These are phyloP conservation scores for Chymomyza fuscimana DNA, from an alignment of 2,888 invertebrate species.

Conservation along the genomic window DNA sequence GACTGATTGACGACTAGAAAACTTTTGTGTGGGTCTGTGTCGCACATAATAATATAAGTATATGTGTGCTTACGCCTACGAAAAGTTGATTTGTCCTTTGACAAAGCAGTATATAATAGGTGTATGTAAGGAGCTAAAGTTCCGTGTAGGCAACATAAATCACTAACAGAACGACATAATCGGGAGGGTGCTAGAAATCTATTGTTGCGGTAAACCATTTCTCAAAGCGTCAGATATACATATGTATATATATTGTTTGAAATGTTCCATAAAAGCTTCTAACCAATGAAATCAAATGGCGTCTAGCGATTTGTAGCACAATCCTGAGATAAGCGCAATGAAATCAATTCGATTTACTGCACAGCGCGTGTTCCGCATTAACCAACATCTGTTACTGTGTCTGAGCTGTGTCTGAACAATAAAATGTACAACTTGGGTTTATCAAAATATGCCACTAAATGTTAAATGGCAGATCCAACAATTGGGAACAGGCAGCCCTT, in stretches of 20 bases:
- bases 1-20: slow-evolving; percentile 4
- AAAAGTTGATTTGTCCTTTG: slow-evolving; percentile 17
- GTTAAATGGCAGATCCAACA: slow-evolving; percentile 53
- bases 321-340: too few species aligned
- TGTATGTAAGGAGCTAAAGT: slow-evolving; percentile 12
- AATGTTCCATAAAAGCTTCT: not conserved
- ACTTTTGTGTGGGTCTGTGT: not conserved
- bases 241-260: too few species aligned
- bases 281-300: too few species aligned
- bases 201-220: too few species aligned
- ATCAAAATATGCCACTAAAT: slow-evolving; percentile 12
- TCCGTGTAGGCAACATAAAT: slow-evolving; percentile 31
- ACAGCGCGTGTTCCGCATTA: not conserved
- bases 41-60: not conserved
- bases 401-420: not conserved
- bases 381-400: not conserved
- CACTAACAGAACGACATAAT: slow-evolving; percentile 32
- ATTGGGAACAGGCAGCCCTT: not conserved
- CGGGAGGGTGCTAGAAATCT: not conserved
- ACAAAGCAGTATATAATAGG: slow-evolving; percentile 20
- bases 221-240: too few species aligned
- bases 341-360: too few species aligned
- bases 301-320: too few species aligned
- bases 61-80: slow-evolving; percentile 25
- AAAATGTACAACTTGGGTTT: not conserved